Conservation (phyloP, 2,113 vertebrate genomes). For the Mystacornis crossleyi region DNA sequence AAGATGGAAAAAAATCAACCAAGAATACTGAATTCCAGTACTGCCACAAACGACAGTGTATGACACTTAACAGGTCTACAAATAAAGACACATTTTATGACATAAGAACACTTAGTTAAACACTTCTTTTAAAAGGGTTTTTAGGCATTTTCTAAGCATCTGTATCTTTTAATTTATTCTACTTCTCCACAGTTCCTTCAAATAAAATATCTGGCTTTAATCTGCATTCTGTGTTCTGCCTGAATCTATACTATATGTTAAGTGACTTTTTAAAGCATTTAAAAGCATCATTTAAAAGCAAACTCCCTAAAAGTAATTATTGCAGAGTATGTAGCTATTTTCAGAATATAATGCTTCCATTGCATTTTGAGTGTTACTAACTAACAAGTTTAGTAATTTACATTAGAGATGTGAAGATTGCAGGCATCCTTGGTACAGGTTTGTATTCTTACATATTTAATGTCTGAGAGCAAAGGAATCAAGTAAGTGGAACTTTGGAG, state of each 20-base stretch:
- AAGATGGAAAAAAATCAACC: not conserved
- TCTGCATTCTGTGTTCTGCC: not conserved
- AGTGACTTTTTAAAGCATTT: not conserved
- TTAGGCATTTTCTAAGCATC: not conserved
- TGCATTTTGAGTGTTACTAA: not conserved
- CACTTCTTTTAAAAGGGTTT: fast-evolving
- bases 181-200: not conserved
- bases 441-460: not conserved
- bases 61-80: not conserved
- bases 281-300: not conserved
- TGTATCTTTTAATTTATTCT: not conserved
- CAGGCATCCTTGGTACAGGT: not conserved
- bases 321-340: not conserved
- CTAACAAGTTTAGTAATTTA: not conserved
- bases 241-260: not conserved
- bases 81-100: not conserved
- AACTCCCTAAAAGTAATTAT: not conserved
- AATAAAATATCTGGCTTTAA: not conserved
- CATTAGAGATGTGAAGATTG: not conserved
- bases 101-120: not conserved
- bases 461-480: not conserved
- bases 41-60: not conserved
- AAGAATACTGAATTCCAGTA: not conserved
- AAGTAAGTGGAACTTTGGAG: not conserved
- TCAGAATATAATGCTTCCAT: not conserved